Evolutionary conservation across 2,888 invertebrate genomes (phyloP), one percentile per base, ranked within the genome.

Genomic region (Melanophora roralis): DNA sequence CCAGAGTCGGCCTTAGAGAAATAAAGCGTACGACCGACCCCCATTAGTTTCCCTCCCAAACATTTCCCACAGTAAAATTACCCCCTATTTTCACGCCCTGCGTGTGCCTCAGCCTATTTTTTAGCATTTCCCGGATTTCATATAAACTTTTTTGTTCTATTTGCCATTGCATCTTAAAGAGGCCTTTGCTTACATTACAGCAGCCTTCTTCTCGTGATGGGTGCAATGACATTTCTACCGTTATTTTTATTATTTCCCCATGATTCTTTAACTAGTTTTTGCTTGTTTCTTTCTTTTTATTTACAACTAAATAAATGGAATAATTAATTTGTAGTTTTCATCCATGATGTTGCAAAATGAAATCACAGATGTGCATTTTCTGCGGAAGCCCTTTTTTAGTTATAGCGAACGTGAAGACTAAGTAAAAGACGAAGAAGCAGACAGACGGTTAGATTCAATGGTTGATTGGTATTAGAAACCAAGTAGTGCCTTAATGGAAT

Each of bases 371-470:
- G 60, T 47, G 36, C n/a, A 60, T 71, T 62, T 71, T 62, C 47
- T 36, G 43, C 69, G 69, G 65, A 80, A 76, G 79, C 79, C 79
- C 79, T 80, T 76, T 72, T 65, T 57, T 67, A 65, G 65, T 72
- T 16, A 2, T 23, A 40, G 14, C 4, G 23, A 23, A n/a, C n/a
- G n/a, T n/a, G n/a, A n/a, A n/a, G n/a, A n/a, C n/a, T n/a, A n/a
- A n/a, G 34, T 34, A 23, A 16, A 8, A 12, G 40, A 21, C 36
- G 27, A 60, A 32, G 32, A 7, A 11, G 9, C 38, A 14, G 32
- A 14, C 32, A 1, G 27, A 34, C 51, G 11, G 34, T 12, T 16
- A 11, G 11, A 32, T 9, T 9, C n/a, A 2, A 16, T 32, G 65
- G 27, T 23, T 53, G 32, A 6, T 11, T 69, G 55, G 23, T 55